Percentiles rank a stretch among this genome's conserved stretches.
phyloP scores from a whole-genome alignment of 2,888 invertebrate genomes.

The Gnatocerus cornutus region DNA sequence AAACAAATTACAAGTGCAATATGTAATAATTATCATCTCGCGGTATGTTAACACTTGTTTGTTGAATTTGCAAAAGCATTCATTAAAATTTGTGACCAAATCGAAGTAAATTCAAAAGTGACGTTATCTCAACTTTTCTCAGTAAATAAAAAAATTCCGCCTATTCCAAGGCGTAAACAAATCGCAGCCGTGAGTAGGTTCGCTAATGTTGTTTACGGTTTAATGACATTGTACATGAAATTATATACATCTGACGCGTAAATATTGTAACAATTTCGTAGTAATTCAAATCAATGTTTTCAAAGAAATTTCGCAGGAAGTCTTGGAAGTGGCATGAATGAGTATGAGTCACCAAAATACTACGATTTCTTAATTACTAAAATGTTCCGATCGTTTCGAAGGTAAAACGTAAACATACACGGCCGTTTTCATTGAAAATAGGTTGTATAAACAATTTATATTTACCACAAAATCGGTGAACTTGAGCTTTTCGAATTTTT shows the following conservation, averaged over 20 bases:
- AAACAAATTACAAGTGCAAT: conserved; percentile 4
- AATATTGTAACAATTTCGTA: background rate
- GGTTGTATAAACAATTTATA: conserved; percentile 40
- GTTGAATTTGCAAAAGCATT: background rate
- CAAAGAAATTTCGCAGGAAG: no score
- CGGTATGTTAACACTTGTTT: conserved; percentile 4
- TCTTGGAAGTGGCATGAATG: no score
- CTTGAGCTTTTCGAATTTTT: conserved; percentile 63
- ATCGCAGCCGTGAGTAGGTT: conserved; percentile 6
- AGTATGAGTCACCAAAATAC: no score
- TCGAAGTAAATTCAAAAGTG: background rate
- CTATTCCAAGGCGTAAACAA: background rate
- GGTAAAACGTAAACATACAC: no score
- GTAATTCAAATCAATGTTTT: no score
- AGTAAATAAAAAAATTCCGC: conserved; percentile 4
- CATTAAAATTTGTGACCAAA: background rate
- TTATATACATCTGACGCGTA: conserved; percentile 22
- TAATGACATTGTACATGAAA: conserved; percentile 33
- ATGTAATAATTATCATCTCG: conserved; percentile 6
- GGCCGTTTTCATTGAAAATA: no score
- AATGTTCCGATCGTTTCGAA: no score
- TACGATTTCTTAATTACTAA: no score
- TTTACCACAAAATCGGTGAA: conserved; percentile 64
- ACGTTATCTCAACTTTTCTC: conserved; percentile 1
- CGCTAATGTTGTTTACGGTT: conserved; percentile 27